These are phyloP conservation scores for Aphidoletes aphidimyza DNA, from an alignment of 2,888 invertebrate genomes.

Conservation along the genomic window DNA sequence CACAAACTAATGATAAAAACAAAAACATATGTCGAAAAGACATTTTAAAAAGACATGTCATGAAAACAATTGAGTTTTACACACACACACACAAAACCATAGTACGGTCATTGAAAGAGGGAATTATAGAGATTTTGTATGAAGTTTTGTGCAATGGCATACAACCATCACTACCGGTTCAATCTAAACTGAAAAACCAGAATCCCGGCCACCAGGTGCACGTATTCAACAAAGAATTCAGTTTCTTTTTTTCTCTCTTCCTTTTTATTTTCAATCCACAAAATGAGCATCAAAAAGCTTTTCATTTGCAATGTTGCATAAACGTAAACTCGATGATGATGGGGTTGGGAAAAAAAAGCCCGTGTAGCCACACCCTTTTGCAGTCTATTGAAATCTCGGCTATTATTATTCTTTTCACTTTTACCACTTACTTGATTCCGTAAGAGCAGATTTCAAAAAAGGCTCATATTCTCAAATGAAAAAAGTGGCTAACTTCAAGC, in stretches of 20 bases:
- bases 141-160: not conserved
- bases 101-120: not conserved
- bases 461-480: not conserved
- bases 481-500: not conserved
- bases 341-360: not conserved
- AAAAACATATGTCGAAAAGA: too few species aligned
- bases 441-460: not conserved
- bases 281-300: slow-evolving; percentile 28
- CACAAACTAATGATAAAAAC: too few species aligned
- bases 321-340: not conserved
- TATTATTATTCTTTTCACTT: slow-evolving; percentile 30
- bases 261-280: not conserved
- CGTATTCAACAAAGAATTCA: not conserved
- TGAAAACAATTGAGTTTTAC: too few species aligned
- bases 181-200: slow-evolving; percentile 28
- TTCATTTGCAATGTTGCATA: not conserved
- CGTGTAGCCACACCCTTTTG: slow-evolving; percentile 27
- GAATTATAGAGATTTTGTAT: not conserved
- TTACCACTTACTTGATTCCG: slow-evolving; percentile 19
- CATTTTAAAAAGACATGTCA: too few species aligned
- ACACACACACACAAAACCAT: too few species aligned
- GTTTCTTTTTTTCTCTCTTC: not conserved
- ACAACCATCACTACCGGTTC: slow-evolving; percentile 18
- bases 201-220: too few species aligned
- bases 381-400: slow-evolving; percentile 15